Evolutionary conservation across 1,140 invertebrate species (phyloP), one percentile per base, ranked within the genome.

Genomic region (Zaprionus ornatus): DNA sequence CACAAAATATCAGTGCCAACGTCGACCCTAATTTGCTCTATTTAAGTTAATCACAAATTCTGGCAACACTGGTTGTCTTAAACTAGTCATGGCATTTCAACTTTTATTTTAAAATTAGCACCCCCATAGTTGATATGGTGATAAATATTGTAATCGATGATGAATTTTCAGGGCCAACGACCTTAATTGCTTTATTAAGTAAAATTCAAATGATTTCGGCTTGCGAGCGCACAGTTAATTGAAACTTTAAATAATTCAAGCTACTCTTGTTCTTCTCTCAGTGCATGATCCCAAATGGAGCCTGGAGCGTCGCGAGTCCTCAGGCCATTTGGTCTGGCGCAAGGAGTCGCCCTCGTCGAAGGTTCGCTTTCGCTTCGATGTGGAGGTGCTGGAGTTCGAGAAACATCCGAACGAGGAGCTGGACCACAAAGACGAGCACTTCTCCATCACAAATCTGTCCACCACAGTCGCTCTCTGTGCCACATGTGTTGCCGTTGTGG

Each of bases 231-330:
- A 19, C 1, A 29, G 17, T 48, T 15, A 29, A 27, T 48, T 15
- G 1, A 21, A 13, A 10, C 10, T 23, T 35, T 50, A 4, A 19
- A 42, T n/a, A 25, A 45, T 17, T 45, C 13, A 48, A 48, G 2
- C 0, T 9, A 9, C 7, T 45, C n/a, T 45, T 32, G 19, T 37
- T 48, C 40, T 48, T 5, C 5, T 32, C 64, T 0, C 23, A 92
- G 90, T 86, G 2, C 82, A 83, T 37, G 93, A 94, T 90, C 93
- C 93, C 12, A 92, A 93, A 71, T 94, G 93, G 93, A 93, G 93
- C 77, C 71, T 94, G 77, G 93, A 94, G 76, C 80, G 93, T 17
- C 88, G 93, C 3, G 93, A 92, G 57, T 93, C 92, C n/a, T 92
- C 92, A 4, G 93, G 92, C 3, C 82, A 92, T 72, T 86, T 93